Conservation (phyloP, 1,140 invertebrate species). For the Chrysoperla carnea region DNA sequence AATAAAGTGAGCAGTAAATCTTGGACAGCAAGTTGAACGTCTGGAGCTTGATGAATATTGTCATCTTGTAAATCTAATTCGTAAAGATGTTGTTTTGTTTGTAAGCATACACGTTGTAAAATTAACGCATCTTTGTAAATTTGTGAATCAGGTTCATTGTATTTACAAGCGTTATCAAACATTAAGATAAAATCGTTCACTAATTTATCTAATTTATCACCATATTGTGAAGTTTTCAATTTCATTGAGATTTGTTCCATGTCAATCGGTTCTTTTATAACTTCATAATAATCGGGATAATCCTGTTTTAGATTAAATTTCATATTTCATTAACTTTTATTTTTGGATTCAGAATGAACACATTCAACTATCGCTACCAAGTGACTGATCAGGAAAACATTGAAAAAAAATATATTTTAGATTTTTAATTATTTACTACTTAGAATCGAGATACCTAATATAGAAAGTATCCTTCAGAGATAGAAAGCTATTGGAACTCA, state of each 20-base stretch:
- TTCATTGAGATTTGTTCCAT: conserved; percentile 89
- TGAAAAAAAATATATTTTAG: too few species aligned
- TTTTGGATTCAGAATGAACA: background rate
- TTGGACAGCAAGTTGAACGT: conserved; percentile 74
- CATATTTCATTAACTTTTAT: background rate
- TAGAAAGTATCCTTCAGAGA: too few species aligned
- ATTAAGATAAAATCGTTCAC: conserved; percentile 88
- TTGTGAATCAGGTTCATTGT: conserved; percentile 97
- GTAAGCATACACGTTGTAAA: conserved; percentile 76
- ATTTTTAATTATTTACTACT: too few species aligned
- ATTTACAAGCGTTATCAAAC: conserved; percentile 99
- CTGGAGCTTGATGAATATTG: conserved; percentile 43
- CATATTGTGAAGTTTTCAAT: conserved; percentile 58
- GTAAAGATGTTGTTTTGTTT: conserved; percentile 78
- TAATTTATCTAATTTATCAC: conserved; percentile 69
- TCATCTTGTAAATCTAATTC: conserved; percentile 78
- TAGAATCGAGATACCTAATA: too few species aligned
- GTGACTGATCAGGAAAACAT: too few species aligned
- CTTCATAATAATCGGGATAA: conserved; percentile 95
- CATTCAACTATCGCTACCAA: too few species aligned
- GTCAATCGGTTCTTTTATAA: conserved; percentile 95
- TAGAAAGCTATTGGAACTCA: too few species aligned
- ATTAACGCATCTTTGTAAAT: conserved; percentile 97
- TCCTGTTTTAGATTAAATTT: conserved; percentile 32
- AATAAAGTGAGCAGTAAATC: conserved; percentile 86